Base-by-base conservation (phyloP, 1,140 invertebrate genomes). In the Papilio xuthus region DNA sequence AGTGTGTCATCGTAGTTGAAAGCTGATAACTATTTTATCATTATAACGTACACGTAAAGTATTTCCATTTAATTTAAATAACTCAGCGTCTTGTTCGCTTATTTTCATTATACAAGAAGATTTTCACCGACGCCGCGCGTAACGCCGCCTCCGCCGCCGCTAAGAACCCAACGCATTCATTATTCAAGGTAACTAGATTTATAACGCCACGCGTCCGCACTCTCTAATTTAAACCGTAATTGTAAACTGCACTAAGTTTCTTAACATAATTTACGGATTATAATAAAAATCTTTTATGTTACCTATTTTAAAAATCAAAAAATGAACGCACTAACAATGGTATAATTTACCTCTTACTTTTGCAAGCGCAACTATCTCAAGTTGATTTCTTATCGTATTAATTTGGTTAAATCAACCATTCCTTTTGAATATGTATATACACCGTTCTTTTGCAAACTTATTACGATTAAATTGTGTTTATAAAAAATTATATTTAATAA, bases 111-210 rank as follows among this genome's bases (percentile, higher is more conserved):
- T 28, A 73, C 23, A 42, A 26, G 28, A 56, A 75, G 47, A 75
- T 53, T 75, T 75, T 28, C 73, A 26, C 28, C 50, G 47, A 75
- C 50, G 42, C 70, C 70, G 70, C 41, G 32, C 28, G 13, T 15
- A 15, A 13, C 10, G 42, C 42, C 44, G 44, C 44, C 44, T 18
- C 44, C n/a, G 50, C 50, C 50, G 71, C 37, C 37, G 47, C 73
- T 75, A 20, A 75, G 75, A 80, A 71, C 79, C 79, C 41, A 71
- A 28, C 41, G 42, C 74, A 78, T 79, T 78, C 71, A 78, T 81
- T 81, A 81, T 81, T 78, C 80, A 81, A 56, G 32, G 23, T n/a
- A 75, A 78, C 77, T 41, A 23, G 78, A 81, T 81, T 81, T 81
- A 81, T 81, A 72, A 23, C 77, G 67, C 73, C 63, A 75, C 41